phyloP scores from a whole-genome alignment of 2,797 vertebrate species.

The Sebastes wilsoni region DNA sequence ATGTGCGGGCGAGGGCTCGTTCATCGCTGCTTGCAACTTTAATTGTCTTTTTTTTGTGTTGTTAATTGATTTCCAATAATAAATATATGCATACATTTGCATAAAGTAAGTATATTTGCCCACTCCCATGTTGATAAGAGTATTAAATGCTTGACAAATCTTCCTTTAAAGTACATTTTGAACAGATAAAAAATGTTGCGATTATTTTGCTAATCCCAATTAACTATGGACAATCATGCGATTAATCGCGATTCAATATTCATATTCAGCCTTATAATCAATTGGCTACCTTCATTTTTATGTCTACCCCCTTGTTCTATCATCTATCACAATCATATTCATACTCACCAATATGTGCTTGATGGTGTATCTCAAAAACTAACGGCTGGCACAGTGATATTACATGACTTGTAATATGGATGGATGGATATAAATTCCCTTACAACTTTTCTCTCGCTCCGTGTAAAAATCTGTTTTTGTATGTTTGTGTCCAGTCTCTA shows the following conservation, averaged over 20 bases:
- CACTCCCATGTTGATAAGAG: neutral
- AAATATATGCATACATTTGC: neutral
- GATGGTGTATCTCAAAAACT: neutral
- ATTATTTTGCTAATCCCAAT: neutral
- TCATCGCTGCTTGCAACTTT: neutral
- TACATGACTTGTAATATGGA: neutral
- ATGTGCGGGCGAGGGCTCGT: accelerated
- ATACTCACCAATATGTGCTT: neutral
- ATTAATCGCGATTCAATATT: neutral
- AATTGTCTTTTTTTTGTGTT: neutral
- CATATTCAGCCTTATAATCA: neutral
- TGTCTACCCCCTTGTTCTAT: neutral
- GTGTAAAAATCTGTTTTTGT: constrained; percentile 19
- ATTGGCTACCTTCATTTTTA: neutral
- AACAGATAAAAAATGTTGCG: neutral
- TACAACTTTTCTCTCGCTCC: neutral
- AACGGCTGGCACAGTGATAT: neutral
- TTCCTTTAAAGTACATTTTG: neutral
- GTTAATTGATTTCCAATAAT: neutral
- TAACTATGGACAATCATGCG: neutral
- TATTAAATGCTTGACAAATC: neutral
- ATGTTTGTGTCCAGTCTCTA: constrained; percentile 25
- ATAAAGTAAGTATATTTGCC: too few species aligned
- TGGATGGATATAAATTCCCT: neutral
- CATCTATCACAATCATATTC: neutral